Evolutionary conservation across 1,140 invertebrate genomes (phyloP).

Genomic region (Eriocheir sinensis): DNA sequence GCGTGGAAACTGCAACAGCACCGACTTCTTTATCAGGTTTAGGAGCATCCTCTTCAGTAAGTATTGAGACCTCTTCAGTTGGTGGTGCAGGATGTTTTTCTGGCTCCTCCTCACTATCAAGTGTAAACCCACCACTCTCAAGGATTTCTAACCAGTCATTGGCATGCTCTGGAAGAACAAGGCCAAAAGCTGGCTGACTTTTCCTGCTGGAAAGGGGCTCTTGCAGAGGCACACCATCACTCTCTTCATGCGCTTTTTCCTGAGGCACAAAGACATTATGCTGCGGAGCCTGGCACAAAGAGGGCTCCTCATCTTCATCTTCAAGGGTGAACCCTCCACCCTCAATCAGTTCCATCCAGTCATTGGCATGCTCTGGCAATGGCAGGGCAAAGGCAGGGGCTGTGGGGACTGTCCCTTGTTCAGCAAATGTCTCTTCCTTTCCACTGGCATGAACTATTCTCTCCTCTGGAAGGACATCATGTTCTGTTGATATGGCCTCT

Average conservation of each 20-base stretch:
- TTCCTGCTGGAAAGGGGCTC: background rate
- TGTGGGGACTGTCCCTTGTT: background rate
- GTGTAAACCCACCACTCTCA: constrained; percentile 58
- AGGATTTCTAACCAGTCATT: constrained; percentile 65
- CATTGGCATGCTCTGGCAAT: constrained; percentile 70
- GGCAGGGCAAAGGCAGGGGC: constrained; percentile 55
- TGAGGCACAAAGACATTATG: background rate
- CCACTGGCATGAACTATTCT: background rate
- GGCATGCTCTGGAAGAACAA: constrained; percentile 62
- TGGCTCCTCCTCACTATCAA: constrained; percentile 45
- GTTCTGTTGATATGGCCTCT: constrained; percentile 23
- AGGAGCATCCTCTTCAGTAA: too few relatives aligned
- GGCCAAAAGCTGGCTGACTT: constrained; percentile 41
- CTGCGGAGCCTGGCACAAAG: background rate
- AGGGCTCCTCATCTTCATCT: constrained; percentile 63
- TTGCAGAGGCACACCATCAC: background rate
- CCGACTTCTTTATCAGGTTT: too few relatives aligned
- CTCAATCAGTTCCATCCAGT: constrained; percentile 74
- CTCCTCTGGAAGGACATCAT: background rate
- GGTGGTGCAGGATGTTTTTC: background rate
- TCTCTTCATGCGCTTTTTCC: background rate
- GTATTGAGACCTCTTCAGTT: background rate
- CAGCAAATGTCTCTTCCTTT: background rate
- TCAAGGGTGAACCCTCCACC: constrained; percentile 69
- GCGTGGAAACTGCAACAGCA: background rate